Evolutionary conservation across 2,113 vertebrate genomes (phyloP).

Genomic region (Hippolais icterina): DNA sequence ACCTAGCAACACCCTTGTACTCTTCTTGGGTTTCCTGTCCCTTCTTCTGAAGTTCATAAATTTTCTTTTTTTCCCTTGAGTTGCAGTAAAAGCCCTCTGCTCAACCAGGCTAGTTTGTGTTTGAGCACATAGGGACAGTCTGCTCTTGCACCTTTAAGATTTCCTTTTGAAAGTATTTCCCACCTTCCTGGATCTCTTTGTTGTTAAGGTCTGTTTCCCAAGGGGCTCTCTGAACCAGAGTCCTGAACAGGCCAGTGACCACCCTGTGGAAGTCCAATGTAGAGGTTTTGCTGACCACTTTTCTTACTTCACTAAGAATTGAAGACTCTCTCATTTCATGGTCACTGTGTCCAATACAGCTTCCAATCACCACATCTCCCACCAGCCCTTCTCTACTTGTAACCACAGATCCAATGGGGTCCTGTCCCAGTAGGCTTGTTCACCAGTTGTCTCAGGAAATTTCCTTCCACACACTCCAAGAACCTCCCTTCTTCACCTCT

Average conservation of each 20-base stretch:
- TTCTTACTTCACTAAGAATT: neutral
- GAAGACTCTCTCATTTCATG: neutral
- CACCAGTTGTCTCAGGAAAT: neutral
- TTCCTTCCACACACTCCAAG: neutral
- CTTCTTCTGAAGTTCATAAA: neutral
- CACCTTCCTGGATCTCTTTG: neutral
- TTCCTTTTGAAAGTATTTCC: neutral
- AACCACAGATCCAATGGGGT: neutral
- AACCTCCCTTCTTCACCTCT: neutral
- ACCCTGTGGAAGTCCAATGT: neutral
- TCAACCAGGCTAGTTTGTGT: neutral
- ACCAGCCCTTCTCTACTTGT: neutral
- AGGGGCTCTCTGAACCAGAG: neutral
- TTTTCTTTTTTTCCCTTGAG: neutral
- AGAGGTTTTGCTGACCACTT: neutral
- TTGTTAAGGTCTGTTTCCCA: neutral
- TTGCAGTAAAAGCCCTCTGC: neutral
- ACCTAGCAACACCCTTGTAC: neutral
- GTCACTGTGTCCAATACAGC: neutral
- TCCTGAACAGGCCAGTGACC: neutral
- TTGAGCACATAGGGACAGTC: neutral
- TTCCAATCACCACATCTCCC: neutral
- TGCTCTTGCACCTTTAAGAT: neutral
- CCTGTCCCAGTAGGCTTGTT: rapidly evolving
- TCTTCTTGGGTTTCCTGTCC: neutral